Conservation (phyloP, 2,797 vertebrate genomes). For the Pseudochaenichthys georgianus region DNA sequence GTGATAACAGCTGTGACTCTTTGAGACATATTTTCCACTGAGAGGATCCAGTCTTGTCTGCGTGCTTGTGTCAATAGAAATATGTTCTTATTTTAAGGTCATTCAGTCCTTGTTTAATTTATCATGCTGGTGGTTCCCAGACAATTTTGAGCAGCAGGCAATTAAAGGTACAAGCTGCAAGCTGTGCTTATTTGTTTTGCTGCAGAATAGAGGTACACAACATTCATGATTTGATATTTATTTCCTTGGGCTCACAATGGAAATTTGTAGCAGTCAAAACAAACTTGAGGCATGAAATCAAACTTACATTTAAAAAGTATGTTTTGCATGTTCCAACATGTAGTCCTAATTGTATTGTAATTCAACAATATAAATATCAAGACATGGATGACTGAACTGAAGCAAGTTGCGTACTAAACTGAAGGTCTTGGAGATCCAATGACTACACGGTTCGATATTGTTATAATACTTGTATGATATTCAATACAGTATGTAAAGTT, state of each 20-base stretch:
- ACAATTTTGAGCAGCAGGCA: neutral
- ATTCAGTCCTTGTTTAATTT: neutral
- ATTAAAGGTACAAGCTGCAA: slow-evolving; percentile 10
- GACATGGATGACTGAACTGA: neutral
- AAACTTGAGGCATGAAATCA: too few relatives aligned
- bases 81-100: neutral
- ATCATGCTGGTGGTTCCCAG: slow-evolving; percentile 3
- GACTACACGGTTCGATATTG: neutral
- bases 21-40: neutral
- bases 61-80: neutral
- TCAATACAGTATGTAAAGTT: too few relatives aligned
- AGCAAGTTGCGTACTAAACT: neutral
- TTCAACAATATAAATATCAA: neutral
- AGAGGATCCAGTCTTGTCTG: neutral
- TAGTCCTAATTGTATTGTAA: neutral
- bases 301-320: neutral
- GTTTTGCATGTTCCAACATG: neutral
- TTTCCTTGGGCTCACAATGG: neutral
- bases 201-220: neutral
- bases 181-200: neutral
- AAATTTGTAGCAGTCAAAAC: neutral
- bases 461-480: neutral
- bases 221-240: neutral
- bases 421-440: neutral
- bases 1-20: slow-evolving; percentile 1